Percentiles rank a stretch among this genome's conserved stretches.
Evolutionary conservation across 2,113 vertebrate genomes (phyloP).

Genomic region (Apteryx owenii): DNA sequence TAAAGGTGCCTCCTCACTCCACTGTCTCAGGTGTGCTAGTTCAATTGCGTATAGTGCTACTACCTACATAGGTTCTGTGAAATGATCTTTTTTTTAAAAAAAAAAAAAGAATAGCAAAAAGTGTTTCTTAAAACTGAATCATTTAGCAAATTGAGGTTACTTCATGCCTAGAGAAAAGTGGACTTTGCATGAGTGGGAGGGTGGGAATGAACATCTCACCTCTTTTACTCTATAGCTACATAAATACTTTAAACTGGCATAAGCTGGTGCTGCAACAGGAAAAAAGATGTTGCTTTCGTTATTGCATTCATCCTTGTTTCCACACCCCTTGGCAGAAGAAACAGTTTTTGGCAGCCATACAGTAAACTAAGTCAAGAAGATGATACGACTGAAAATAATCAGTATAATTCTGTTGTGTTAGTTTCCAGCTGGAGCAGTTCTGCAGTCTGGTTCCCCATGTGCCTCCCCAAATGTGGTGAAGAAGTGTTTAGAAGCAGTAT

Average conservation of each 20-base stretch:
- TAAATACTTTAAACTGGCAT: not conserved
- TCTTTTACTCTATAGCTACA: not conserved
- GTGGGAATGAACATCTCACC: not conserved
- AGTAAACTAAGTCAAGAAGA: conserved; percentile 28
- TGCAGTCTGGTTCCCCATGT: conserved; percentile 55
- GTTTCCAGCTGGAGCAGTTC: conserved; percentile 45
- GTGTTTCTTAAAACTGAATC: not conserved
- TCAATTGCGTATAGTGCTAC: not conserved
- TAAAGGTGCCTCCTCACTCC: not conserved
- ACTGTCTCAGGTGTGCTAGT: not conserved
- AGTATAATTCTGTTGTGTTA: not conserved
- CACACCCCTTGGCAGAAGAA: conserved; percentile 21
- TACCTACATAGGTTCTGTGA: not conserved
- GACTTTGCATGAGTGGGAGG: not conserved
- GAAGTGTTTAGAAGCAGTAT: not conserved
- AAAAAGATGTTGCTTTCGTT: conserved; percentile 38
- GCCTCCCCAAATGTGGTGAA: conserved; percentile 38
- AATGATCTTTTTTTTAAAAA: not conserved
- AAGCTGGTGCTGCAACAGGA: conserved; percentile 20
- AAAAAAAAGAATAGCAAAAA: not conserved
- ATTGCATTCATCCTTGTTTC: conserved; percentile 46
- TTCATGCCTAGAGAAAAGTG: not conserved
- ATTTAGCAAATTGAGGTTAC: not conserved
- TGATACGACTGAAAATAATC: conserved; percentile 47
- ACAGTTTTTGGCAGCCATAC: conserved; percentile 33